A percentile compares a stretch with the other conserved stretches of the same genome.
phyloP scores from a whole-genome alignment of 2,888 invertebrate species.

The Tyria jacobaeae region DNA sequence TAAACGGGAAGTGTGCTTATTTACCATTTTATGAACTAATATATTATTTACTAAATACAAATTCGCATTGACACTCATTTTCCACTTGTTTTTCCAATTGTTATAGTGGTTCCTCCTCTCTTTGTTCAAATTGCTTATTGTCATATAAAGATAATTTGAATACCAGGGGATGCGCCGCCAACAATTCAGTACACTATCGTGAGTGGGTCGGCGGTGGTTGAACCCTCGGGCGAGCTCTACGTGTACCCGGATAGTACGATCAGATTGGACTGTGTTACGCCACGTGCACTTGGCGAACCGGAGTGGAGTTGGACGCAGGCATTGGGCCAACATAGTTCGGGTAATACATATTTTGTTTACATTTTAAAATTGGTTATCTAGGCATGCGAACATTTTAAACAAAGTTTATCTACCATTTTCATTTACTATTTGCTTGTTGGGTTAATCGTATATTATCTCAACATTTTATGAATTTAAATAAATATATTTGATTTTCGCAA shows the following conservation, averaged over 20 bases:
- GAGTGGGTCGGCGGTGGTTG: slow-evolving; percentile 92
- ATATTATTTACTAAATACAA: too few relatives aligned
- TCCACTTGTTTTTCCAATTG: too few relatives aligned
- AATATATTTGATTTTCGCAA: too few relatives aligned
- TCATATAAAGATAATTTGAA: neutral
- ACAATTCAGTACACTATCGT: slow-evolving; percentile 92
- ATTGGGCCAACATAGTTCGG: slow-evolving; percentile 91
- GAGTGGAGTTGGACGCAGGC: slow-evolving; percentile 96
- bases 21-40: neutral
- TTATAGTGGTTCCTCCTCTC: too few relatives aligned
- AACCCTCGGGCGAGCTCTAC: slow-evolving; percentile 92
- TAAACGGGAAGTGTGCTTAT: neutral
- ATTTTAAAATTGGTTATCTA: too few relatives aligned
- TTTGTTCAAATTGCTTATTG: neutral
- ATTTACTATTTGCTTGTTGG: too few relatives aligned
- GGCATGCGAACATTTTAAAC: too few relatives aligned
- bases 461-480: too few relatives aligned
- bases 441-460: too few relatives aligned
- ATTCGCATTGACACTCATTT: too few relatives aligned
- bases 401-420: too few relatives aligned
- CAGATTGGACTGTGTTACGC: slow-evolving; percentile 93
- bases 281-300: slow-evolving; percentile 91
- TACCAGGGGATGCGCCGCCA: slow-evolving; percentile 92
- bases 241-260: slow-evolving; percentile 93
- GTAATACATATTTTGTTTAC: slow-evolving; percentile 76